Evolutionary conservation across 1,140 invertebrate species (phyloP).

Genomic region (Euwallacea similis): DNA sequence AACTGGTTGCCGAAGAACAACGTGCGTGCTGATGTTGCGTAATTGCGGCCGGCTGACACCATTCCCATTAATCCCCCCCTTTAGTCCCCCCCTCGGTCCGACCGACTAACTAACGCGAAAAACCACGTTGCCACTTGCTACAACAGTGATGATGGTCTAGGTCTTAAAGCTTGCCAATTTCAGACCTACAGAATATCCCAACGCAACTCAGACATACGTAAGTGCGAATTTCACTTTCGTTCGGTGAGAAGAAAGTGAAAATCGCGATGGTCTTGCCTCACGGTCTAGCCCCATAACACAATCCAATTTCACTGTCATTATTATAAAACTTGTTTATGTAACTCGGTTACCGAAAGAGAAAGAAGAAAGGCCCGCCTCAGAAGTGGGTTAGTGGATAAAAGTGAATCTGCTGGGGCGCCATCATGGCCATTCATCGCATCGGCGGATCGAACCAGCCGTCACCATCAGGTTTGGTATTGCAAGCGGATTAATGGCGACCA

Average conservation of each 20-base stretch:
- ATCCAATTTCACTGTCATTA: conserved; percentile 17
- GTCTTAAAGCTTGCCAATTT: no score
- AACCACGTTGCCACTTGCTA: conserved; percentile 11
- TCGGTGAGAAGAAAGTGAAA: conserved; percentile 2
- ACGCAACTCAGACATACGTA: no score
- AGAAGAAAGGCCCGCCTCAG: conserved; percentile 16
- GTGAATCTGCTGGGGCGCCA: conserved; percentile 32
- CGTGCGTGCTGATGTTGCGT: conserved; percentile 44
- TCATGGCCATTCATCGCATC: not conserved
- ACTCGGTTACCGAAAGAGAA: conserved; percentile 18
- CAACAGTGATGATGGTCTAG: no score
- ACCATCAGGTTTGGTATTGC: not conserved
- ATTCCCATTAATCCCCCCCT: conserved; percentile 42
- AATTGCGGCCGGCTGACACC: conserved; percentile 46
- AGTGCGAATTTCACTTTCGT: no score
- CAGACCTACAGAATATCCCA: no score
- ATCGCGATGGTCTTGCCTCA: not conserved
- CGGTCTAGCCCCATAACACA: not conserved
- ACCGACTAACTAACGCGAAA: conserved; percentile 7
- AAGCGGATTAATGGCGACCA: not conserved
- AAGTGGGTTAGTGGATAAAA: conserved; percentile 24
- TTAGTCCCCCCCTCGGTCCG: not conserved
- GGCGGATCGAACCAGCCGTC: not conserved
- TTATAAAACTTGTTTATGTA: conserved; percentile 11
- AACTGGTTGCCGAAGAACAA: conserved; percentile 43